Conservation (phyloP, 2,113 vertebrate genomes). For the Crotalus tigris region DNA sequence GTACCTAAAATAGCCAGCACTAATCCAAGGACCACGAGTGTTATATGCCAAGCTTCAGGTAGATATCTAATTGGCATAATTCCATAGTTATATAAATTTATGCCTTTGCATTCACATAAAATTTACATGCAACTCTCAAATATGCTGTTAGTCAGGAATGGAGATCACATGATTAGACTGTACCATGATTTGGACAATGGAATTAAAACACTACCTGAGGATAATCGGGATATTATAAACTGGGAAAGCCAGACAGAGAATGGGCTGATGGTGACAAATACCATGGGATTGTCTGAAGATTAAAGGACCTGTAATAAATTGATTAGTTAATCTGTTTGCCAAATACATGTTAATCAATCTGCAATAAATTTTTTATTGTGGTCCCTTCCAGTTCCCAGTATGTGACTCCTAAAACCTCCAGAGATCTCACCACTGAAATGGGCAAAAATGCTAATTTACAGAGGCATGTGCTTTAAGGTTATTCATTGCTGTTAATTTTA, state of each 20-base stretch:
- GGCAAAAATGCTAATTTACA: neutral
- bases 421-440: neutral
- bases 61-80: neutral
- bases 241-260: neutral
- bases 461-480: neutral
- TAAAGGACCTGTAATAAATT: neutral
- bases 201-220: neutral
- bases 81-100: neutral
- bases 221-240: neutral
- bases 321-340: neutral
- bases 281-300: neutral
- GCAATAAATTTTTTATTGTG: neutral
- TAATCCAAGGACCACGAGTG: neutral
- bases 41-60: neutral
- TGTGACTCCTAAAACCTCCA: neutral
- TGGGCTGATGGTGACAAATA: neutral
- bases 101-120: neutral
- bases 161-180: neutral
- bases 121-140: neutral
- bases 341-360: neutral
- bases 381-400: neutral
- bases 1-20: neutral
- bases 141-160: neutral
- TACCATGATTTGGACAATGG: neutral
- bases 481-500: neutral